Evolutionary conservation across 2,113 vertebrate genomes (phyloP), one percentile per base, ranked within the genome.

Genomic region (Rhinolophus sinicus): DNA sequence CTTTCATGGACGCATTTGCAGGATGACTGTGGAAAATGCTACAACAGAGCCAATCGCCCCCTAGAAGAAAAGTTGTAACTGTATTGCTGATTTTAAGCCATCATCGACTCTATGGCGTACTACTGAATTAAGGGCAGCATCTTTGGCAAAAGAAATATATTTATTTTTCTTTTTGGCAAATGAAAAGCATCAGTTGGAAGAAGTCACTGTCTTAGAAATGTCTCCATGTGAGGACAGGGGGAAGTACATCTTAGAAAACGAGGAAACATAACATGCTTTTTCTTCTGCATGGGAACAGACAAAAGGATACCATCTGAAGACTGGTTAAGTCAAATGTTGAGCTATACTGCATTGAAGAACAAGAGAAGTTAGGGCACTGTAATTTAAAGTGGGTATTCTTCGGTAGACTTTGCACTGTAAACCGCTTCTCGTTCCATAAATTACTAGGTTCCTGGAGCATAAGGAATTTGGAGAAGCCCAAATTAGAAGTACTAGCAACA

Each of bases 401-500:
- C 10, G 10, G 44, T 62, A 85, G 44, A 76, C 21, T 72, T 81
- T 95, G 50, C 85, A 81, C 47, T 75, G 35, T 72, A 86, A 90
- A 40, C 52, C 18, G 24, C 38, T 85, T 65, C 87, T 87, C 62
- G 26, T 72, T 88, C 54, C 67, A 92, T 93, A 95, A 85, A 93
- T 89, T 73, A 83, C 77, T 92, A 75, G 75, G 65, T 94, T 96
- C 64, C 64, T 77, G 15, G 33, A 87, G 26, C 22, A 28, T 93
- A 70, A 88, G 83, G 65, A 75, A 83, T 94, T 88, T 62, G 64
- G 77, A 96, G 62, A 96, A 72, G 22, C 73, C 75, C 19, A 94
- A 82, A 95, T 54, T 52, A 94, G 83, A 96, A 96, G 92, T 90
- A 93, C 77, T 77, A 95, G 88, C 14, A 4, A 62, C 33, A 95